A percentile compares a stretch with the other conserved stretches of the same genome.
These are phyloP conservation scores for Chromoteleia sp. DNA, from an alignment of 2,888 invertebrate genomes.

Conservation along the genomic window DNA sequence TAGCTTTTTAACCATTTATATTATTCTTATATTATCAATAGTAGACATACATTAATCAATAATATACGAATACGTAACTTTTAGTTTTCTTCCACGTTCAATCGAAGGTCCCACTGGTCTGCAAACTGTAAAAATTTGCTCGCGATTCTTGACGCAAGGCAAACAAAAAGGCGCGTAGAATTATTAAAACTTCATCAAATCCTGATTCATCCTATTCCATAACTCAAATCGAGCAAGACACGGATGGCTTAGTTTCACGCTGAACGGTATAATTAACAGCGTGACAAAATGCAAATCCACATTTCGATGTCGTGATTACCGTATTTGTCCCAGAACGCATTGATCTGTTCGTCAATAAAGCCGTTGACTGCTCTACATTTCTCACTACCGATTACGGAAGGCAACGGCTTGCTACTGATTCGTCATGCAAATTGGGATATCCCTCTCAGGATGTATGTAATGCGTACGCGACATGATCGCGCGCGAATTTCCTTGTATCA, in stretches of 20 bases:
- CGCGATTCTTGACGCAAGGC: too few relatives aligned
- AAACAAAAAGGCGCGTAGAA: not conserved
- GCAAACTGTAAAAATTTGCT: too few relatives aligned
- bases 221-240: constrained; percentile 32
- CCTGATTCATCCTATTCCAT: constrained; percentile 16
- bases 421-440: constrained; percentile 68
- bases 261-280: constrained; percentile 70
- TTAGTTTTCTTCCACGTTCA: too few relatives aligned
- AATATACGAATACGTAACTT: too few relatives aligned
- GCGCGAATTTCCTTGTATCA: constrained; percentile 20
- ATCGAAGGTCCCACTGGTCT: too few relatives aligned
- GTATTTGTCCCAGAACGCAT: constrained; percentile 71
- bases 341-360: constrained; percentile 74
- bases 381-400: constrained; percentile 51
- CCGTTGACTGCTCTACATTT: constrained; percentile 64
- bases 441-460: constrained; percentile 38
- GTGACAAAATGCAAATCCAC: constrained; percentile 74
- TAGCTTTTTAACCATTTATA: too few relatives aligned
- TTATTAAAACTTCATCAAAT: constrained; percentile 36
- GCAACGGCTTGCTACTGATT: constrained; percentile 56
- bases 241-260: constrained; percentile 25
- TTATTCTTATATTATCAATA: too few relatives aligned
- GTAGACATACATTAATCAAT: too few relatives aligned
- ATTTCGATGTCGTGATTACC: constrained; percentile 73
- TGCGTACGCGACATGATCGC: constrained; percentile 38